These are phyloP conservation scores for Pogoniulus pusillus DNA, from an alignment of 2,797 vertebrate genomes.

Conservation along the genomic window DNA sequence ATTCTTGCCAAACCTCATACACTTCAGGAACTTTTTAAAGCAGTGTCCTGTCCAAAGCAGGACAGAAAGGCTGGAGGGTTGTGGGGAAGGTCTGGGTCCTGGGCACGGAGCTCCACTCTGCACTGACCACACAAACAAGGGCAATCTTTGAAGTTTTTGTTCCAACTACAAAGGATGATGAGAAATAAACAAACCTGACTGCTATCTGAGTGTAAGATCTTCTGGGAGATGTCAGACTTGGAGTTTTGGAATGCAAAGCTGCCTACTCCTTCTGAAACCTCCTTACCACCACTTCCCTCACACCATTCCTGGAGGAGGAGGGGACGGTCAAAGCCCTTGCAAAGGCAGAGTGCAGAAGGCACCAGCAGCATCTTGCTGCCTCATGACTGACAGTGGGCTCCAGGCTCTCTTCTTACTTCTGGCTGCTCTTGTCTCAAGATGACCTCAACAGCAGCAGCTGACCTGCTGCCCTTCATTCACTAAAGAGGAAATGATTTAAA, in stretches of 20 bases:
- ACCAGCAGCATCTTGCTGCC: rapidly evolving
- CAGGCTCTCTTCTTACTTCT: neutral
- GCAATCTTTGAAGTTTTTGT: conserved; percentile 34
- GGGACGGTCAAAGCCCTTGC: neutral
- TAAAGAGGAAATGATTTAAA: neutral
- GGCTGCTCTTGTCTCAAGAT: neutral
- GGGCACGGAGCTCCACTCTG: neutral
- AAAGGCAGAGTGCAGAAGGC: neutral
- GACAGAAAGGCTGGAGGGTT: neutral
- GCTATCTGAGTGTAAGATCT: neutral
- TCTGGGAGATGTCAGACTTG: neutral
- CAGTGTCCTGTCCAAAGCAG: neutral
- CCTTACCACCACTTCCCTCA: neutral
- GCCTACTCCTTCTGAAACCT: neutral
- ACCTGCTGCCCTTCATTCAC: neutral
- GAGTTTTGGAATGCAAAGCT: neutral
- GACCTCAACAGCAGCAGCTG: neutral
- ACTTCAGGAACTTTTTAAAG: neutral
- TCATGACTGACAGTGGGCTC: neutral
- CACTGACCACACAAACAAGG: neutral
- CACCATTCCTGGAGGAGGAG: neutral
- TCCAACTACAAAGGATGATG: conserved; percentile 6
- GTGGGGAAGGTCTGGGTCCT: neutral
- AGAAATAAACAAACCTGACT: conserved; percentile 4
- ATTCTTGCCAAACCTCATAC: neutral